Evolutionary conservation across 2,888 invertebrate species (phyloP), one percentile per base, ranked within the genome.

Genomic region (Sminthurinus aureus): DNA sequence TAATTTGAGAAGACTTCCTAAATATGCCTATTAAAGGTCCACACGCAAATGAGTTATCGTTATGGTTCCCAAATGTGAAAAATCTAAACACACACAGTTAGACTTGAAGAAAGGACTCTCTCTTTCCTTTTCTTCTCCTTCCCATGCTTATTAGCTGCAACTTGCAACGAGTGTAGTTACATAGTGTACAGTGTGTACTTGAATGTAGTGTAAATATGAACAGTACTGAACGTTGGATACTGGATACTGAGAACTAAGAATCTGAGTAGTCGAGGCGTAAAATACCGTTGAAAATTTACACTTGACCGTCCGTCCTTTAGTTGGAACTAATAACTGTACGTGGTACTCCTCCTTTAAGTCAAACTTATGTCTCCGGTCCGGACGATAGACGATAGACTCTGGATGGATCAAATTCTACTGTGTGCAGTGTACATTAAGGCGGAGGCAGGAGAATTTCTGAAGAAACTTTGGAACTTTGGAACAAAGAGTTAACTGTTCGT

Each of bases 401-500:
- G 38, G 38, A 38, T 67, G 67, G 67, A 67, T 67, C 67, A 67
- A 67, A 67, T 67, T 67, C 67, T 15, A 64, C 15, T 67, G n/a
- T 22, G 6, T 38, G 6, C 38, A 38, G 38, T 38, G 38, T n/a
- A 80, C 80, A 71, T 71, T 71, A 71, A 71, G 80, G 80, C 80
- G 80, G 80, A 67, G 67, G 50, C 22, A 51, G 12, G 52, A 67
- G 38, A 2, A 52, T 79, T 69, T 67, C 67, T 50, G 67, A 26
- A 38, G 13, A 58, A 38, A 38, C 38, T 38, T 38, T 38, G 38
- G 38, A 38, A 38, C 12, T n/a, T 26, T 66, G 15, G 67, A 18
- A 80, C 80, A 80, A 80, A 80, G 80, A 80, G 80, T 80, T 80
- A 80, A 51, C 80, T 80, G 80, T 80, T 80, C n/a, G 51, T 18